These are phyloP conservation scores for Dysdera silvatica DNA, from an alignment of 1,140 invertebrate species.

Conservation along the genomic window DNA sequence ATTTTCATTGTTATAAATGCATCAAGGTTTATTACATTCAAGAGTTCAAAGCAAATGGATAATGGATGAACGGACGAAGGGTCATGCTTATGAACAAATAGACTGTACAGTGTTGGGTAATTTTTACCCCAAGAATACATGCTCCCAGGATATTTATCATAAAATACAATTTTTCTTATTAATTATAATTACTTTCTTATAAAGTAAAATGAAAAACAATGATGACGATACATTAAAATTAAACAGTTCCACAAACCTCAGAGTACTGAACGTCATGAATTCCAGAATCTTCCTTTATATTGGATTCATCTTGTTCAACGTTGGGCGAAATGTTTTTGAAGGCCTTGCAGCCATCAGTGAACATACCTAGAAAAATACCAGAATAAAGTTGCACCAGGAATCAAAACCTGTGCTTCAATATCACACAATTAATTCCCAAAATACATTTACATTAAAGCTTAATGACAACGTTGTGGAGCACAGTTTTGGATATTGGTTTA, in stretches of 20 bases:
- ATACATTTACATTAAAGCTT: background rate
- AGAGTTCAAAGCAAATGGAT: too few species aligned
- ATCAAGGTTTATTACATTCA: too few species aligned
- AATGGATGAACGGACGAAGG: too few species aligned
- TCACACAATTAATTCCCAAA: background rate
- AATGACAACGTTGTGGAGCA: too few species aligned
- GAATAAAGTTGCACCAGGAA: background rate
- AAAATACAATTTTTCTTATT: too few species aligned
- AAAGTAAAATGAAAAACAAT: background rate
- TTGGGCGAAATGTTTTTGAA: constrained; percentile 77
- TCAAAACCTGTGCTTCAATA: background rate
- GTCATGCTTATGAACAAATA: too few species aligned
- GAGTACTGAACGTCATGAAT: constrained; percentile 84
- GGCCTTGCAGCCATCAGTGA: constrained; percentile 67
- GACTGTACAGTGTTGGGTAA: too few species aligned
- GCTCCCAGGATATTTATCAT: too few species aligned
- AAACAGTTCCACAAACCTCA: constrained; percentile 44
- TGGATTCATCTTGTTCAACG: constrained; percentile 71
- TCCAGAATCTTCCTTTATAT: constrained; percentile 68
- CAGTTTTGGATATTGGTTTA: too few species aligned
- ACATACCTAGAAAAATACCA: constrained; percentile 38
- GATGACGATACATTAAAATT: background rate
- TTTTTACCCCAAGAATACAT: too few species aligned
- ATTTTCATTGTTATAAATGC: too few species aligned
- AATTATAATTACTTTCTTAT: too few species aligned